These are phyloP conservation scores for Pholis gunnellus DNA, from an alignment of 2,113 vertebrate genomes.

Conservation along the genomic window DNA sequence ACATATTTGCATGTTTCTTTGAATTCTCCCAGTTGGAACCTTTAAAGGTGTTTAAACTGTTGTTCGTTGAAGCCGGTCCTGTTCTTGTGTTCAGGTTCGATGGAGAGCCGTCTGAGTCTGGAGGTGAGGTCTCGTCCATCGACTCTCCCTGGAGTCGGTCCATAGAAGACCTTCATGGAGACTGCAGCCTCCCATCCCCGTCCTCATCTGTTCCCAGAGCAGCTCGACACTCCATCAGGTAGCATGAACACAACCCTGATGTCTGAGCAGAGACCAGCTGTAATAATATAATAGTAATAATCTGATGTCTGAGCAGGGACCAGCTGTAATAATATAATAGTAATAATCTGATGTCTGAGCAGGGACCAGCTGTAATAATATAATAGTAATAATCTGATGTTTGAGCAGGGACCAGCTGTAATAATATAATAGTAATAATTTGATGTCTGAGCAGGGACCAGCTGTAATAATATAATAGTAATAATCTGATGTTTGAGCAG, in stretches of 20 bases:
- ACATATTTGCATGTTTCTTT: background rate
- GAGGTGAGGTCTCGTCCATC: conserved; percentile 89
- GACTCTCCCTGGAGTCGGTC: conserved; percentile 97
- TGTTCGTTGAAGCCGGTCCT: background rate
- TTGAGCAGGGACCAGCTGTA: background rate
- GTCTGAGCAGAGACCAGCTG: background rate
- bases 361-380: too few species aligned
- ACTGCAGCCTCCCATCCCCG: conserved; percentile 92
- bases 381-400: background rate
- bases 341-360: background rate
- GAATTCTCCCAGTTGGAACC: background rate
- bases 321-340: too few species aligned
- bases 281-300: too few species aligned
- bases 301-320: too few species aligned
- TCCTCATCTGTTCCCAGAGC: conserved; percentile 87
- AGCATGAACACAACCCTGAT: background rate
- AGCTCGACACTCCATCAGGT: conserved; percentile 89
- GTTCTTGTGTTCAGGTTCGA: conserved; percentile 87
- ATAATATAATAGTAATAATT: too few species aligned
- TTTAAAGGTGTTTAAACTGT: background rate
- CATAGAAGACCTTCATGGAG: conserved; percentile 96
- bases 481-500: background rate
- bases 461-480: too few species aligned
- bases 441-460: background rate
- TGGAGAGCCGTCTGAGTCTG: conserved; percentile 90